phyloP scores from a whole-genome alignment of 2,888 invertebrate genomes.

The Rhagonycha fulva region DNA sequence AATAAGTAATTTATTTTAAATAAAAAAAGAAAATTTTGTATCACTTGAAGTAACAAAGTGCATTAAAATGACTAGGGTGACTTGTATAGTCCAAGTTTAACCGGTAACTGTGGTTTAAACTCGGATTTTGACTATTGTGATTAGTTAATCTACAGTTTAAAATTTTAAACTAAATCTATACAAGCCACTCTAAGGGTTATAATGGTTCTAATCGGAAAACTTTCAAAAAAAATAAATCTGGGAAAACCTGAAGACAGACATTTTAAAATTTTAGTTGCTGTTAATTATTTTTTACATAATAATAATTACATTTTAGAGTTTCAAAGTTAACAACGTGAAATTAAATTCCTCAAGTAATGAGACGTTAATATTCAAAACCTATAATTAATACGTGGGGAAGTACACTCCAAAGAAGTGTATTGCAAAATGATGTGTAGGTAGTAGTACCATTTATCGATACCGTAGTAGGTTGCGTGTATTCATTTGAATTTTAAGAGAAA shows the following conservation, averaged over 20 bases:
- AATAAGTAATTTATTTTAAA: background rate
- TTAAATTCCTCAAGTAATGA: slow-evolving; percentile 35
- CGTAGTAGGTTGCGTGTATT: background rate
- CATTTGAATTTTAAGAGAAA: background rate
- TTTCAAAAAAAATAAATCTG: background rate
- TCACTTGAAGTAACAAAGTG: background rate
- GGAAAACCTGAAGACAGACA: background rate
- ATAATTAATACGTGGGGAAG: slow-evolving; percentile 13
- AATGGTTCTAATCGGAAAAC: background rate
- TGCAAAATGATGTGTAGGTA: background rate
- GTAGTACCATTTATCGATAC: background rate
- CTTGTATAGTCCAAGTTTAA: too few species aligned
- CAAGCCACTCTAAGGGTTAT: too few species aligned
- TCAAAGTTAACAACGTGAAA: slow-evolving; percentile 29
- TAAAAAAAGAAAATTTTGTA: background rate
- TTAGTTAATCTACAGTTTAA: too few species aligned
- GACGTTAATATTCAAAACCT: slow-evolving; percentile 27
- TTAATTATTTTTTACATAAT: background rate
- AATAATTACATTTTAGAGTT: slow-evolving; percentile 16
- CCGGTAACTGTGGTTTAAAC: too few species aligned
- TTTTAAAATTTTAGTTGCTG: background rate
- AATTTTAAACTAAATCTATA: too few species aligned
- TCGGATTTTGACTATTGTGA: too few species aligned
- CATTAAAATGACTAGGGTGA: too few species aligned
- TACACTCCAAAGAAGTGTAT: background rate